Evolutionary conservation across 2,797 vertebrate genomes (phyloP), one percentile per base, ranked within the genome.

Genomic region (Morus bassanus): DNA sequence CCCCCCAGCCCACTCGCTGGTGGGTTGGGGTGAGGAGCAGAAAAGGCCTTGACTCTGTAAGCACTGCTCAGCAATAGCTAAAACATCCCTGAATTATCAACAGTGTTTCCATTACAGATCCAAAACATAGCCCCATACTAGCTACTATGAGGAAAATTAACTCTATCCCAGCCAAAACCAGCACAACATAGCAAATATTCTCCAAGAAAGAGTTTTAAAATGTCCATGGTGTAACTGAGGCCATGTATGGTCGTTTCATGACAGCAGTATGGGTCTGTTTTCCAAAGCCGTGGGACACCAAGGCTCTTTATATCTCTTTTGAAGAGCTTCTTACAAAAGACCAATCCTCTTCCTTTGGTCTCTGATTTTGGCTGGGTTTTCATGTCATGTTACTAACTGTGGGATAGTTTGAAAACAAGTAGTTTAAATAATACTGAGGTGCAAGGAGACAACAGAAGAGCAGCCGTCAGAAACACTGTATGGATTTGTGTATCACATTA

Each of bases 191-290:
- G 23, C 72, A 91, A 72, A 50, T 43, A 19, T 5, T 70, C 16
- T 43, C 30, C 6, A 65, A 57, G 54, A 73, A 76, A 35, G 9
- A 7, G 18, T 14, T 91, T 57, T 57, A 65, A 89, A 75, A 61
- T 54, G 11, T 15, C 28, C 0, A 0, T 39, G n/a, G 1, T 19
- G 43, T 73, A 45, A 51, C 75, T 53, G 45, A 88, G 12, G 18
- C 33, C 23, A 3, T 5, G 1, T 78, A 9, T 3, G 1, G 7
- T 46, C 78, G 10, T 86, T 95, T 77, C 33, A 27, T 12, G 33
- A 45, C 31, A 85, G 18, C n/a, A 53, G 3, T 64, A 37, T n/a
- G 3, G 2, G 57, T 78, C 31, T 73, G 7, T 69, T 85, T 94
- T 89, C 25, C 79, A 46, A 69, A 81, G 31, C 28, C 25, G 23